Percentiles rank a stretch among this genome's conserved stretches.
Evolutionary conservation across 2,797 vertebrate genomes (phyloP).

Genomic region (Sebastes flavidus): DNA sequence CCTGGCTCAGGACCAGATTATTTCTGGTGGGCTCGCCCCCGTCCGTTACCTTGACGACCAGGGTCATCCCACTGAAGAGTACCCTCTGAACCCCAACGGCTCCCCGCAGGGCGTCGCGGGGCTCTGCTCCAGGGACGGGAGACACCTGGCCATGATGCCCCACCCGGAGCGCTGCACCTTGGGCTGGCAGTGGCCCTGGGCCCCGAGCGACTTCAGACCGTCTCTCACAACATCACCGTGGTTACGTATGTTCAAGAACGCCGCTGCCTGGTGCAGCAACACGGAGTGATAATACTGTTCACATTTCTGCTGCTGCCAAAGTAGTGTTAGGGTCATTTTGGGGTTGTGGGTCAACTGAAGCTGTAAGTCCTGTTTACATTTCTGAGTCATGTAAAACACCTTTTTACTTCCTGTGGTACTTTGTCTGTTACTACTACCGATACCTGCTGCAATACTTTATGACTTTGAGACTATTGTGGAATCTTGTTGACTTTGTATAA

Average conservation of each 20-base stretch:
- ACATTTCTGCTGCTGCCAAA: neutral
- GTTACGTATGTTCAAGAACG: conserved; percentile 90
- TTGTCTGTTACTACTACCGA: neutral
- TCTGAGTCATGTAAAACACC: neutral
- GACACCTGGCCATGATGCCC: conserved; percentile 93
- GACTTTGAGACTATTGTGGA: neutral
- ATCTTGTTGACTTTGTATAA: neutral
- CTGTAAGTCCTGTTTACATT: neutral
- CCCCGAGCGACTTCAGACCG: conserved; percentile 76
- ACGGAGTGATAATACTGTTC: conserved; percentile 30
- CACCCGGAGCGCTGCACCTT: conserved; percentile 92
- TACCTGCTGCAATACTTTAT: conserved; percentile 5
- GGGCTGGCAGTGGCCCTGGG: conserved; percentile 94
- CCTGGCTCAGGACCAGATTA: conserved; percentile 70
- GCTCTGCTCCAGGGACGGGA: conserved; percentile 87
- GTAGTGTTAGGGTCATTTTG: neutral
- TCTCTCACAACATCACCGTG: conserved; percentile 84
- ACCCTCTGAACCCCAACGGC: conserved; percentile 93
- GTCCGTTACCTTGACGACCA: conserved; percentile 89
- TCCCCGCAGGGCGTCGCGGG: conserved; percentile 87
- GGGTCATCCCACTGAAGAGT: conserved; percentile 85
- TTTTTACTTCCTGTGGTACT: neutral
- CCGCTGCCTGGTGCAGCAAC: conserved; percentile 84
- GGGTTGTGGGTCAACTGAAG: neutral
- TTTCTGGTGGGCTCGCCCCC: conserved; percentile 79